Conservation (phyloP, 2,888 invertebrate species). For the Stenichneumon culpator region DNA sequence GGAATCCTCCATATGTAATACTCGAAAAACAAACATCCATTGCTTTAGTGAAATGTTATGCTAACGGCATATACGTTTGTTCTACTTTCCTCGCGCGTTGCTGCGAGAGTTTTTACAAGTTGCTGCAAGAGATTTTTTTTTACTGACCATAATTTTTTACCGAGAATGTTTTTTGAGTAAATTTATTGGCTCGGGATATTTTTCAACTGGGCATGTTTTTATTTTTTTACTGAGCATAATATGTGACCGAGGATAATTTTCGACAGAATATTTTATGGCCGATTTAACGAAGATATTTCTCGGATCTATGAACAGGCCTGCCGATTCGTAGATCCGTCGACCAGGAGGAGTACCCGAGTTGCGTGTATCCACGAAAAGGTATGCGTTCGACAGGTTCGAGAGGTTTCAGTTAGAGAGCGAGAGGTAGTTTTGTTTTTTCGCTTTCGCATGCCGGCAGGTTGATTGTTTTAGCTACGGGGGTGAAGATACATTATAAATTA, state of each 20-base stretch:
- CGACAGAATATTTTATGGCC: background rate
- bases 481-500: slow-evolving; percentile 81
- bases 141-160: background rate
- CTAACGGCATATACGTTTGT: slow-evolving; percentile 15
- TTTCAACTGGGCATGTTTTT: background rate
- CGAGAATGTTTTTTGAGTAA: background rate
- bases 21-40: slow-evolving; percentile 37
- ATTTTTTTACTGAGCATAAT: slow-evolving; percentile 15
- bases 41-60: slow-evolving; percentile 11
- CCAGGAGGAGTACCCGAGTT: background rate
- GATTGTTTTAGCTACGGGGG: slow-evolving; percentile 81
- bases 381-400: slow-evolving; percentile 58
- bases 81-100: slow-evolving; percentile 5
- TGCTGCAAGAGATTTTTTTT: background rate
- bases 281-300: slow-evolving; percentile 11
- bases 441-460: slow-evolving; percentile 60
- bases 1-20: too few relatives aligned
- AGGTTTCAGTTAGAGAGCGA: slow-evolving; percentile 56
- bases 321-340: slow-evolving; percentile 44
- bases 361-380: slow-evolving; percentile 23
- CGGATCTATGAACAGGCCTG: slow-evolving; percentile 26
- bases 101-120: background rate
- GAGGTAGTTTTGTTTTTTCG: slow-evolving; percentile 23
- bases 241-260: background rate
- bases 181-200: background rate